Evolutionary conservation across 2,888 invertebrate species (phyloP), one percentile per base, ranked within the genome.

Genomic region (Argyresthia goedartella): DNA sequence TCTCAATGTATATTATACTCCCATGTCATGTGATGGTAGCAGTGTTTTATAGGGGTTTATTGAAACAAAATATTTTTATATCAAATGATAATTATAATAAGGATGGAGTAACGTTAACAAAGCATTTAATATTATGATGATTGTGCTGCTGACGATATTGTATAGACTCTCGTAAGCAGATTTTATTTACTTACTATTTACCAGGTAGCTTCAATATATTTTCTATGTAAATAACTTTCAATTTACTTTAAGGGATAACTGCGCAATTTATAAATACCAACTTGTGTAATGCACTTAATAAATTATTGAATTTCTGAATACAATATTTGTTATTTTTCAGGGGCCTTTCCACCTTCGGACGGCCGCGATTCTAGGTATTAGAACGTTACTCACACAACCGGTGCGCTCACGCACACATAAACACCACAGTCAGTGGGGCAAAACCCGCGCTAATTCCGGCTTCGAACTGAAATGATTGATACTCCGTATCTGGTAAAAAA

Each of bases 1-100:
- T 51, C 25, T 25, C 25, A 25, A 25, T 6, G 25, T 25, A 4
- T 53, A 56, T 55, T 60, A 55, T 55, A 54, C 58, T 53, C 57
- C 53, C 54, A 51, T 56, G 56, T 55, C 59, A 60, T 59, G 56
- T 63, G 61, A 61, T 54, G 51, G 57, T 56, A 68, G 62, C 63
- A 75, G 75, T 76, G 76, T 77, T 77, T 41, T 65, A 73, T 74
- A 81, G 75, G 73, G 70, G 76, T 73, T 76, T 71, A 69, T 72
- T 79, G 76, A 74, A 73, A 71, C 73, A 70, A 78, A 75, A 76
- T 84, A 84, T 84, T 84, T 84, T 85, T 85, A 72, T 85, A 85
- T 80, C 71, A 70, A 70, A 67, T 64, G 65, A 78, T 79, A 76
- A 63, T 56, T 79, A 80, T 35, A n/a, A 34, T 35, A 46, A n/a